Conservation (phyloP, 2,888 invertebrate species). For the Limenitis camilla region DNA sequence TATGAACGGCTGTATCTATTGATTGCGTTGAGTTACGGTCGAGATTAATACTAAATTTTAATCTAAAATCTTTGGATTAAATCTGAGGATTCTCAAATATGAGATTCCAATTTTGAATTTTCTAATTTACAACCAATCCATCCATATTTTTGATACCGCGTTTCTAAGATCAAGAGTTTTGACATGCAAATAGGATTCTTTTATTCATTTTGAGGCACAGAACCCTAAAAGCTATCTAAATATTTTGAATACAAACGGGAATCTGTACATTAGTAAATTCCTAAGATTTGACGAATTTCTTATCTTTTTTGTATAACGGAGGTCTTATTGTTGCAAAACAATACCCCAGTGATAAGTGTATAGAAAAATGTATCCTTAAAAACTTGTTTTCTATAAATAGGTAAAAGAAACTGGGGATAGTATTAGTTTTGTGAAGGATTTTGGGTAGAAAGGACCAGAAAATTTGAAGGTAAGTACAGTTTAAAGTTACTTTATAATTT, state of each 20-base stretch:
- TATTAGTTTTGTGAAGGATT: slow-evolving; percentile 36
- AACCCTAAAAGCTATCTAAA: background rate
- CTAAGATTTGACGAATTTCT: slow-evolving; percentile 51
- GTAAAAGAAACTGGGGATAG: slow-evolving; percentile 18
- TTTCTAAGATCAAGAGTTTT: no score
- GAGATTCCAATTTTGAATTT: no score
- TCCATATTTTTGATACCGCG: no score
- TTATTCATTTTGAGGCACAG: no score
- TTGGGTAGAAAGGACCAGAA: slow-evolving; percentile 23
- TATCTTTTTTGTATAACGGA: slow-evolving; percentile 26
- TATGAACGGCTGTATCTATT: no score
- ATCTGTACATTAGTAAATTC: slow-evolving; percentile 33
- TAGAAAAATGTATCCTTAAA: slow-evolving; percentile 27
- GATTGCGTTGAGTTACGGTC: no score
- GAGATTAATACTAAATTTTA: no score
- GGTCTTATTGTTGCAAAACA: slow-evolving; percentile 48
- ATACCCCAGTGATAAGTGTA: slow-evolving; percentile 43
- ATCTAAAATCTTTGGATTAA: no score
- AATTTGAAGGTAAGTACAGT: slow-evolving; percentile 36
- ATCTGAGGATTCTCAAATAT: no score
- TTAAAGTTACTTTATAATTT: background rate
- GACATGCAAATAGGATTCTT: no score
- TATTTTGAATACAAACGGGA: background rate
- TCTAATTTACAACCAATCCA: no score
- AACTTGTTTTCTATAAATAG: slow-evolving; percentile 45